Evolutionary conservation across 2,113 vertebrate species (phyloP).

Genomic region (Tylochromis polylepis): DNA sequence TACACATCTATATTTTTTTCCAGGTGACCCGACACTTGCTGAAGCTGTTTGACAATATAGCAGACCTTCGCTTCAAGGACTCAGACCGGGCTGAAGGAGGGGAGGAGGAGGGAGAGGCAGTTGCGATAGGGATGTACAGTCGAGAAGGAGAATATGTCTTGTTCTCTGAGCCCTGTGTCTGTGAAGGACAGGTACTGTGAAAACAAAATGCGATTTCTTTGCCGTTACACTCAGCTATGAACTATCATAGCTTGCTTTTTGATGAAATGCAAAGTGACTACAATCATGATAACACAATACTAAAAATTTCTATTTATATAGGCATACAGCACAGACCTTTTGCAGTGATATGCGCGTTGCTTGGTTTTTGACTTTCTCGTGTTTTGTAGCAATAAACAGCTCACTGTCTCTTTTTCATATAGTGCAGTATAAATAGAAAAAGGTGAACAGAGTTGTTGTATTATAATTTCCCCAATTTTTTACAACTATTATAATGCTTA

Average conservation of each 20-base stretch:
- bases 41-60: slow-evolving; percentile 75
- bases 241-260: neutral
- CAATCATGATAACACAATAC: neutral
- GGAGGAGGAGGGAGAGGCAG: slow-evolving; percentile 9
- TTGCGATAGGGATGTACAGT: slow-evolving; percentile 75
- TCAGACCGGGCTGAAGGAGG: slow-evolving; percentile 22
- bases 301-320: neutral
- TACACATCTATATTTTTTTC: slow-evolving; percentile 7
- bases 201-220: neutral
- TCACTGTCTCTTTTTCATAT: neutral
- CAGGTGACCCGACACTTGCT: slow-evolving; percentile 76
- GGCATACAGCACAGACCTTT: neutral
- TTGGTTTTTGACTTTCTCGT: neutral
- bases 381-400: neutral
- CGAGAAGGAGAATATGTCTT: slow-evolving; percentile 70
- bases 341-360: too few species aligned
- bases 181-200: slow-evolving; percentile 66
- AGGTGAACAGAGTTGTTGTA: neutral
- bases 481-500: neutral
- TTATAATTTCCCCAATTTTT: neutral
- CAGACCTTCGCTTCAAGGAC: slow-evolving; percentile 74
- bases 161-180: slow-evolving; percentile 67
- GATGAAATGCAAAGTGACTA: neutral
- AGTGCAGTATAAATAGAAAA: too few species aligned
- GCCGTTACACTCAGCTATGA: neutral